A percentile compares a stretch with the other conserved stretches of the same genome.
These are phyloP conservation scores for Ptilonorhynchus violaceus DNA, from an alignment of 2,113 vertebrate genomes.

Conservation along the genomic window DNA sequence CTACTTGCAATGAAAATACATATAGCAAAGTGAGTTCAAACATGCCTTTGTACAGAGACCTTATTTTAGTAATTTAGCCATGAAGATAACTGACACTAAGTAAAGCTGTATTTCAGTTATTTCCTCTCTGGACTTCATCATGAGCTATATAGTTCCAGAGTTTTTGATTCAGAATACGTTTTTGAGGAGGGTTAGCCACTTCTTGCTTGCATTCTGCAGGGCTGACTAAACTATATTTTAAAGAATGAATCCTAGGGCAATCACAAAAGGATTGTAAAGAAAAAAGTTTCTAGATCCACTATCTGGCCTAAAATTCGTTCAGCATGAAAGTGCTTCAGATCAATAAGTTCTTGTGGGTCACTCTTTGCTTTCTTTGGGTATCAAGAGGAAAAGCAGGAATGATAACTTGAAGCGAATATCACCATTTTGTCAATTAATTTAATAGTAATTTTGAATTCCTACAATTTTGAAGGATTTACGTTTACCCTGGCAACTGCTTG, in stretches of 20 bases:
- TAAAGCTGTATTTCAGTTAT: background rate
- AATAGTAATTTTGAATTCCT: background rate
- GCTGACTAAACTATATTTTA: background rate
- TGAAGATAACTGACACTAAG: background rate
- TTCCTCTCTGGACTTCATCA: background rate
- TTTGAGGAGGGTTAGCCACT: background rate
- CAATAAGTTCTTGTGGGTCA: background rate
- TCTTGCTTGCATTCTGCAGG: background rate
- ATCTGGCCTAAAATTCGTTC: background rate
- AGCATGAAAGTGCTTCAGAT: background rate
- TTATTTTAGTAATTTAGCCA: background rate
- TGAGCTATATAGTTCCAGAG: background rate
- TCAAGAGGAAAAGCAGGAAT: background rate
- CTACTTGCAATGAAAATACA: background rate
- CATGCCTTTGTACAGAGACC: background rate
- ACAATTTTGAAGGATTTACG: background rate
- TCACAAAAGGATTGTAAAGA: background rate
- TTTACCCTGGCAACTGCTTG: background rate
- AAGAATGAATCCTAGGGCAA: background rate
- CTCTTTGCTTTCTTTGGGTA: background rate
- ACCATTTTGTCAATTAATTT: background rate
- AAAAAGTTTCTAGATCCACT: background rate
- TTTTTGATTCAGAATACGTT: background rate
- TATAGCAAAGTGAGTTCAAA: background rate
- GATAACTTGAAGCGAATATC: background rate